Evolutionary conservation across 2,797 vertebrate genomes (phyloP), one percentile per base, ranked within the genome.

Genomic region (Gouania willdenowi): DNA sequence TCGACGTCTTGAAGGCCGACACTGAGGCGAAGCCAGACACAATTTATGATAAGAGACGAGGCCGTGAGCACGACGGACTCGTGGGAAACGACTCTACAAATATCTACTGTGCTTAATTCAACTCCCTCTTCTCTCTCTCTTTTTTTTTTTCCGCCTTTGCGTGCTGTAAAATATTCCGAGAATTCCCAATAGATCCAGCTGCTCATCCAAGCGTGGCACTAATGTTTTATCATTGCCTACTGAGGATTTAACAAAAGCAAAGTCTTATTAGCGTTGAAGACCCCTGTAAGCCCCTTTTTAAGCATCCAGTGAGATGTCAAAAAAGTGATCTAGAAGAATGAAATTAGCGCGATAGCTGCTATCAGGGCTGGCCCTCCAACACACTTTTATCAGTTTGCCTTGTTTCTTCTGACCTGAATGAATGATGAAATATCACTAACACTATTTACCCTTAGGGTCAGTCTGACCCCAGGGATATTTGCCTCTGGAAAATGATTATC

Each of bases 31-130:
- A 72, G 66, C 66, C 73, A 77, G 54, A 77, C 69, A 60, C 60
- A 68, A 79, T 82, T 81, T 79, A 57, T 54, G 82, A 85, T 82
- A 79, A 85, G 77, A 72, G 66, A 66, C 29, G 45, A 77, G 68
- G 73, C 70, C 41, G 34, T 7, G 33, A 66, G 74, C 54, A 39
- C n/a, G 54, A 53, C 38, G 60, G 65, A 53, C 79, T 57, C 53
- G 52, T 86, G 83, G 85, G 83, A 88, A 88, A 82, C 37, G 14
- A 55, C 66, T 79, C 70, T 58, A 57, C 71, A 80, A 80, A 83
- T 81, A 83, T 83, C 72, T 45, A 66, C 55, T 69, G 44, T 55
- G 54, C 67, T 66, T 80, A 67, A 80, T 73, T 75, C 58, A 38
- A 35, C 33, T 26, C 23, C 24, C 12, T 15, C 9, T 12, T 15